Base-by-base conservation (phyloP, 2,113 vertebrate genomes). In the Pseudorasbora parva region DNA sequence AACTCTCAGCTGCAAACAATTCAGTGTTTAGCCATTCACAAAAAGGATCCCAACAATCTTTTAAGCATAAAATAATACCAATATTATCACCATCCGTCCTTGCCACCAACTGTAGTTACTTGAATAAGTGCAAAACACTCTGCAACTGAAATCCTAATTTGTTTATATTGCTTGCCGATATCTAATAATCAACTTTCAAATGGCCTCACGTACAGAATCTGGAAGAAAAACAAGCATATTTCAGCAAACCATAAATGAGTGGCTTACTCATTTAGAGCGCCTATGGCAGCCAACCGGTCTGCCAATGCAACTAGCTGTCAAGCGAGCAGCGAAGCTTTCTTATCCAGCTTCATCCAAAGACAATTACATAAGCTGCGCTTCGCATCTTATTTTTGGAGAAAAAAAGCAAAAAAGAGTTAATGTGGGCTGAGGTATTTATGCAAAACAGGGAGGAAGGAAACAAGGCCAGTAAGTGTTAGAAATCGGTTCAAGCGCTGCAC, bases 341-440 rank as follows among this genome's bases (percentile, higher is more conserved):
- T 56, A 81, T 57, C 47, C 51, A 7, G 77, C 56, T 73, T 45
- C 81, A 64, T 73, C 81, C 81, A 68, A 19, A 45, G 43, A 83
- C 59, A 83, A 47, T 85, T 87, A 80, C n/a, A 59, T 86, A 83
- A 85, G 56, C 56, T 74, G 41, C 14, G 77, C 21, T 85, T 73
- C 43, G 41, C 71, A 33, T 84, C 73, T 86, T 87, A 86, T 84
- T 86, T 84, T 64, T 66, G 64, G 82, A 51, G 1, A 43, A 62
- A 66, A 81, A 77, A 82, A 41, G 2, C 17, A 54, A 73, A 81
- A 78, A 79, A 54, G 72, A 60, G 78, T 82, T 78, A 54, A 81
- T 78, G 87, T 88, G 86, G 86, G 86, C 83, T 71, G 76, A 82
- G 73, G 75, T 86, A 87, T 87, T 87, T 88, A 88, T 87, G 84